Percentiles rank a stretch among this genome's conserved stretches.
Evolutionary conservation across 2,797 vertebrate species (phyloP).

Genomic region (Apodemus agrarius): DNA sequence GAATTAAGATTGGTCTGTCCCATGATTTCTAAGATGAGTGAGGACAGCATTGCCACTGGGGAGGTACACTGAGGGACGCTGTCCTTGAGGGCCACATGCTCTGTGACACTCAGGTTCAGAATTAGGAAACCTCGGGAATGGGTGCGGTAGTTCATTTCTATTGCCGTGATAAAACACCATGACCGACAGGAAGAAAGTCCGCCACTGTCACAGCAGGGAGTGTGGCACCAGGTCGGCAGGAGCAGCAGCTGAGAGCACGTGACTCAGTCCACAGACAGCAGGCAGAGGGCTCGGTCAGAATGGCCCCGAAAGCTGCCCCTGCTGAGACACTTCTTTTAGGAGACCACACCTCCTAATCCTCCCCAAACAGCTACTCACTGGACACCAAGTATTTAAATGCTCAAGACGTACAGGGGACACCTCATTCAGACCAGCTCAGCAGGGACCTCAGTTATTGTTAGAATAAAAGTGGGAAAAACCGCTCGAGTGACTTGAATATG

Average conservation of each 20-base stretch:
- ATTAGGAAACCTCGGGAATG: not conserved
- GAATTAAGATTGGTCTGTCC: not conserved
- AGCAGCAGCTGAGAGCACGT: not conserved
- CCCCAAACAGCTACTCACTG: not conserved
- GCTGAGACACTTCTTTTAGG: not conserved
- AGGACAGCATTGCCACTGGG: not conserved
- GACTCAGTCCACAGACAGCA: not conserved
- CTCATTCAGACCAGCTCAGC: not conserved
- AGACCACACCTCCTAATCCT: not conserved
- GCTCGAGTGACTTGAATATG: not conserved
- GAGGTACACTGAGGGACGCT: not conserved
- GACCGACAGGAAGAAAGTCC: not conserved
- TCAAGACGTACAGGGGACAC: not conserved
- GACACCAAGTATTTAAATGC: not conserved
- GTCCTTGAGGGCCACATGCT: not conserved
- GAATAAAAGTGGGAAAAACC: not conserved
- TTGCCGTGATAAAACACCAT: not conserved
- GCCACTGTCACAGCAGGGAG: not conserved
- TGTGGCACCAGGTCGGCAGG: not conserved
- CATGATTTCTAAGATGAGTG: constrained; percentile 12
- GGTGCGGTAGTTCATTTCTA: too few species aligned
- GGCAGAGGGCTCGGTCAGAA: not conserved
- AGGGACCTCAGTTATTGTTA: not conserved
- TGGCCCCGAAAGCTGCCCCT: not conserved
- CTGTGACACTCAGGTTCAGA: not conserved